Conservation (phyloP, 2,888 invertebrate species). For the Lottia scabra region DNA sequence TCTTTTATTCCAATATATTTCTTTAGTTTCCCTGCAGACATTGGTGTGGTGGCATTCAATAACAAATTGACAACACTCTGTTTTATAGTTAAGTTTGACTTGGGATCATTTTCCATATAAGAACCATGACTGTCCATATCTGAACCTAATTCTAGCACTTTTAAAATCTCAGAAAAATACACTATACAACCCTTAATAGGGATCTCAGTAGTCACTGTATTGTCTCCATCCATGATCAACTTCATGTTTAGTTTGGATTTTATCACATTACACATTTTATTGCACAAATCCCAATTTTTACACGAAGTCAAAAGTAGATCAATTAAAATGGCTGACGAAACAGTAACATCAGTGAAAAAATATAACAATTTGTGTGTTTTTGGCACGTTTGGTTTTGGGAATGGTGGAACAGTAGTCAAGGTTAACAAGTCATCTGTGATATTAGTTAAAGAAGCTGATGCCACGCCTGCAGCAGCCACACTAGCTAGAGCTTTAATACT, state of each 20-base stretch:
- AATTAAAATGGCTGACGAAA: conserved; percentile 52
- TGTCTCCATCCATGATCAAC: neutral
- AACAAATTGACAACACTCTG: conserved; percentile 44
- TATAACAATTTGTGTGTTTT: conserved; percentile 5
- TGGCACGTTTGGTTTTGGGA: conserved; percentile 24
- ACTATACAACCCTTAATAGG: conserved; percentile 36
- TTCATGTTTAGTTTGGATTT: conserved; percentile 30
- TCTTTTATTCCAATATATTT: conserved; percentile 32
- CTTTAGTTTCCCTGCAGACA: conserved; percentile 36
- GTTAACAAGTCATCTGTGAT: conserved; percentile 58
- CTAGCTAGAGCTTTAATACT: conserved; percentile 52
- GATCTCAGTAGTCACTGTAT: neutral
- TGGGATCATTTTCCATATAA: neutral
- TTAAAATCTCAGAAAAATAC: conserved; percentile 36
- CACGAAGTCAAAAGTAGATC: conserved; percentile 59
- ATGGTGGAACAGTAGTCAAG: conserved; percentile 35
- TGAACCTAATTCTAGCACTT: conserved; percentile 38
- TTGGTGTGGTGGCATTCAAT: conserved; percentile 38
- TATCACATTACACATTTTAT: conserved; percentile 54
- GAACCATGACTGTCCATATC: conserved; percentile 22
- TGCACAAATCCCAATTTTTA: conserved; percentile 54
- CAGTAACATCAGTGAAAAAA: conserved; percentile 41
- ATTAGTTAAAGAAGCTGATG: conserved; percentile 53
- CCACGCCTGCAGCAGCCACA: conserved; percentile 62
- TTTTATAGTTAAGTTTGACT: conserved; percentile 27